Base-by-base conservation (phyloP, 2,113 vertebrate species). In the Sinocyclocheilus anshuiensis region DNA sequence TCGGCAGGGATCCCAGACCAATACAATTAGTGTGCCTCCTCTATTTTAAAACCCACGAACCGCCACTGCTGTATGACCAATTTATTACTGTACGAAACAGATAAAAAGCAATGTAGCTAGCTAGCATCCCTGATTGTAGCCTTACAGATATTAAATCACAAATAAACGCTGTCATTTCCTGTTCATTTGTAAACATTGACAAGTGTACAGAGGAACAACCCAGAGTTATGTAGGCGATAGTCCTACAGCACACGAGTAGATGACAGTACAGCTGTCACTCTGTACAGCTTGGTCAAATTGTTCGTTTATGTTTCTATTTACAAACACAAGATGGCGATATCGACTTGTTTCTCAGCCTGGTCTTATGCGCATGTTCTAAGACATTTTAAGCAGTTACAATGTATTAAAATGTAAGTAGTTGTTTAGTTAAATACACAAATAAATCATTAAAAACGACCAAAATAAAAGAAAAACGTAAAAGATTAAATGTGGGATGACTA, bases 281-380 rank as follows among this genome's bases (percentile, higher is more conserved):
- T 7, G 55, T 57, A 22, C 63, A 71, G 18, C 16, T 72, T 39
- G 18, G 22, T 74, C 10, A 9, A 72, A 45, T 45, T 45, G 45
- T 45, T 20, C 0, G 33, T 22, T 72, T 72, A 65, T 29, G 39
- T 12, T 74, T 67, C 63, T 42, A 42, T 42, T 22, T 42, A 59
- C 57, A n/a, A 74, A 74, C 71, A 74, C 72, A 45, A 75, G 72
- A 75, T 75, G 39, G 72, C 72, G 39, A 75, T 75, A 13, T n/a
- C 1, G 72, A 15, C 39, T 72, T 36, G 8, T 48, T 48, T 45
- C 4, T 24, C 1, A 8, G 39, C 39, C 22, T 11, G 24, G 6
- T 67, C 13, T 69, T 8, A 33, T 1, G 8, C 18, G 9, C 18
- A 9, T 20, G 33, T 39, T 67, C 12, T 16, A 67, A 67, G 24